A percentile compares a stretch with the other conserved stretches of the same genome.
phyloP scores from a whole-genome alignment of 2,113 vertebrate genomes.

The Edolisoma coerulescens region DNA sequence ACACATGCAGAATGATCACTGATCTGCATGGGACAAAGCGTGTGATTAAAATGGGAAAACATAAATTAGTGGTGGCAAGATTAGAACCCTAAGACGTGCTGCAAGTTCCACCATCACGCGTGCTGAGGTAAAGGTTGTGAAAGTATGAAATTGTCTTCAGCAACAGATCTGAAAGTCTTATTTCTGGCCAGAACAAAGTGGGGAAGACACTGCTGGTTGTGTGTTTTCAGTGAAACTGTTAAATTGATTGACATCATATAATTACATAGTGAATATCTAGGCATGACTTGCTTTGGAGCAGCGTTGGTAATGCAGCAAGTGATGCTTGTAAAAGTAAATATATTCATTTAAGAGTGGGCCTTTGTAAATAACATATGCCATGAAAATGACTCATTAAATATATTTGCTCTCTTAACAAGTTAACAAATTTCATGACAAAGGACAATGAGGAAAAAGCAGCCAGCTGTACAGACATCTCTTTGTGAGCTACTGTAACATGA shows the following conservation, averaged over 20 bases:
- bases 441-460: neutral
- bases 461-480: neutral
- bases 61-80: accelerated
- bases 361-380: neutral
- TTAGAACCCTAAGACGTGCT: neutral
- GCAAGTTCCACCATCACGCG: accelerated
- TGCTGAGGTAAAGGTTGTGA: neutral
- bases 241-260: neutral
- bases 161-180: too few species aligned
- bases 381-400: neutral
- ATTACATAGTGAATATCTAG: neutral
- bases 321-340: neutral
- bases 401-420: neutral
- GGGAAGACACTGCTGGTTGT: neutral
- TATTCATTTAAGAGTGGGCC: neutral
- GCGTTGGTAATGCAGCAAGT: neutral
- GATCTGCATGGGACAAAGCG: accelerated
- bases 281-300: neutral
- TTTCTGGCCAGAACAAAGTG: neutral
- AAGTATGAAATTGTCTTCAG: accelerated
- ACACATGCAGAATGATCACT: accelerated
- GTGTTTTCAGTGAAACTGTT: neutral
- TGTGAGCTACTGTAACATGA: neutral
- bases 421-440: neutral
- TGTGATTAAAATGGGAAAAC: neutral